A percentile compares a stretch with the other conserved stretches of the same genome.
Conservation (phyloP, 2,113 vertebrate species). For the Rhinopomastus cyanomelas region DNA sequence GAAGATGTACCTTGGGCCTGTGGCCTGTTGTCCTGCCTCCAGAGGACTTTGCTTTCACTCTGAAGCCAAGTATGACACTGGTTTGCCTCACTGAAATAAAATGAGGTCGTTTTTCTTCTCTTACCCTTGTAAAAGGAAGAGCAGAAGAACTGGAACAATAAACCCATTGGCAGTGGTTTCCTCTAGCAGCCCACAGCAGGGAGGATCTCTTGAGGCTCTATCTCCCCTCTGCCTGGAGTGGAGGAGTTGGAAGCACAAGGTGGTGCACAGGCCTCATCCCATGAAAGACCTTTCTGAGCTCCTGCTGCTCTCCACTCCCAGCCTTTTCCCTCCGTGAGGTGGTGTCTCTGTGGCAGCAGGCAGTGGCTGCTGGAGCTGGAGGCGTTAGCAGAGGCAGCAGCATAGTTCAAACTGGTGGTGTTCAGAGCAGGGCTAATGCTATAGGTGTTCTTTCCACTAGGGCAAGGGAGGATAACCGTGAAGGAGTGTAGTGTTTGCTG, state of each 20-base stretch:
- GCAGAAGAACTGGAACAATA: neutral
- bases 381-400: neutral
- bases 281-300: neutral
- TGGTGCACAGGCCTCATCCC: neutral
- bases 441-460: neutral
- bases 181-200: neutral
- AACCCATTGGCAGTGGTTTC: neutral
- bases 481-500: neutral
- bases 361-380: neutral
- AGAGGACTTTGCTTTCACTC: neutral
- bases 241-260: neutral
- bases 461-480: neutral
- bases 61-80: neutral
- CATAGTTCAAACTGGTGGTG: neutral
- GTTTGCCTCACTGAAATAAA: neutral
- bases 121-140: neutral
- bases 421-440: neutral
- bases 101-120: neutral
- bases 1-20: neutral
- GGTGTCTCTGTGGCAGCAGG: neutral
- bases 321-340: neutral
- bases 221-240: neutral
- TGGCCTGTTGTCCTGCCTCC: neutral
- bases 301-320: constrained; percentile 21
- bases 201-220: neutral